Evolutionary conservation across 2,797 vertebrate species (phyloP), one percentile per base, ranked within the genome.

Genomic region (Sus cebifrons): DNA sequence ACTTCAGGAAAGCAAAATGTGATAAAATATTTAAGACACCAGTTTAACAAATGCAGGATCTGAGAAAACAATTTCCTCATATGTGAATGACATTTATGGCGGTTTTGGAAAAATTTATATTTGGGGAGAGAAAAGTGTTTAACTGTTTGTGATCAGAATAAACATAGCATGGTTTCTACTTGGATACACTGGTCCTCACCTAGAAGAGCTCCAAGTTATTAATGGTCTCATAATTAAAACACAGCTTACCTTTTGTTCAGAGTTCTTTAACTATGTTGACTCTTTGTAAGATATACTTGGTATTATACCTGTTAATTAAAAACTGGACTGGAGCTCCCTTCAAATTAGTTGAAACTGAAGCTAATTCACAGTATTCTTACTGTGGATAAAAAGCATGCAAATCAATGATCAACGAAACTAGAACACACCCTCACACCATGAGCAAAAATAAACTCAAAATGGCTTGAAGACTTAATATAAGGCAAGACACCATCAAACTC

Each of bases 61-160:
- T 70, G 21, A 62, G 40, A 79, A 85, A 87, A 91, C 21, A 90
- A 82, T 75, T 89, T 94, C 86, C 67, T 86, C 20, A 94, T 16
- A 82, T 89, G 56, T 77, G n/a, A 85, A 89, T 12, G 27, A 62
- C 52, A 54, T 79, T 74, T 67, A 81, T 17, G 52, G 15, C 15
- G 8, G 17, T 84, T 71, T 83, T 36, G 27, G 17, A 82, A 81
- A 54, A 89, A 60, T 89, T 82, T 92, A 89, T 58, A 82, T 29
- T 65, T 5, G 40, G 32, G 20, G 58, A 94, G 16, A 73, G 21
- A 84, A 74, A 95, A 86, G 3, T 40, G 7, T 68, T 21, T 86
- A 29, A 52, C 44, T 87, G 3, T 74, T 40, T 77, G 62, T 81
- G 71, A 62, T 82, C 52, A 67, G 56, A 92, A 52, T 65, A 73